A percentile compares a stretch with the other conserved stretches of the same genome.
Evolutionary conservation across 2,797 vertebrate genomes (phyloP).

Genomic region (Mormyrus proboscirostris): DNA sequence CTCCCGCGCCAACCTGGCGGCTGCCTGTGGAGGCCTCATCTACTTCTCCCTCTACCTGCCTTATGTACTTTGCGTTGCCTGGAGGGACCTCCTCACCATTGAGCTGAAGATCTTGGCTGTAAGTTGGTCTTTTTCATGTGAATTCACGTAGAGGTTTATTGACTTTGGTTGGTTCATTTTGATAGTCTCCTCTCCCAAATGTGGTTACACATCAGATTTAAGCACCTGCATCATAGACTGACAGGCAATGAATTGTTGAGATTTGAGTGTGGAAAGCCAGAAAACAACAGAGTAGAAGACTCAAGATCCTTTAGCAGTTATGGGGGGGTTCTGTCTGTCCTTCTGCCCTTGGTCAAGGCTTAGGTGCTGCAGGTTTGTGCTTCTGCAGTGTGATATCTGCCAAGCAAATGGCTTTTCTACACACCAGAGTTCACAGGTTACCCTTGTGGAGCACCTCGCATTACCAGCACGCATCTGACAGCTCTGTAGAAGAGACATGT

Average conservation of each 20-base stretch:
- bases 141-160: neutral
- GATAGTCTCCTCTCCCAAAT: neutral
- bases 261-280: neutral
- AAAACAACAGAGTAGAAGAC: neutral
- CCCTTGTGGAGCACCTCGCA: neutral
- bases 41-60: conserved; percentile 83
- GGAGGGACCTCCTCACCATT: conserved; percentile 70
- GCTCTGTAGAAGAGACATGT: neutral
- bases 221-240: neutral
- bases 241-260: neutral
- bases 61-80: conserved; percentile 78
- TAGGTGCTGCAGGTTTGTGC: neutral
- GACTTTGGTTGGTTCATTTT: neutral
- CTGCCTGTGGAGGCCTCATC: conserved; percentile 76
- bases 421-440: neutral
- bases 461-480: neutral
- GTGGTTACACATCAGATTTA: neutral
- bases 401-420: neutral
- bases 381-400: neutral
- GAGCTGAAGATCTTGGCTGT: conserved; percentile 61
- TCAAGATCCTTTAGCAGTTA: neutral
- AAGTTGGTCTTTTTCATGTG: conserved; percentile 43
- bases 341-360: neutral
- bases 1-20: conserved; percentile 77
- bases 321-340: neutral